Percentiles rank a stretch among this genome's conserved stretches.
Conservation (phyloP, 2,888 invertebrate species). For the Thecocarcelia acutangulata region DNA sequence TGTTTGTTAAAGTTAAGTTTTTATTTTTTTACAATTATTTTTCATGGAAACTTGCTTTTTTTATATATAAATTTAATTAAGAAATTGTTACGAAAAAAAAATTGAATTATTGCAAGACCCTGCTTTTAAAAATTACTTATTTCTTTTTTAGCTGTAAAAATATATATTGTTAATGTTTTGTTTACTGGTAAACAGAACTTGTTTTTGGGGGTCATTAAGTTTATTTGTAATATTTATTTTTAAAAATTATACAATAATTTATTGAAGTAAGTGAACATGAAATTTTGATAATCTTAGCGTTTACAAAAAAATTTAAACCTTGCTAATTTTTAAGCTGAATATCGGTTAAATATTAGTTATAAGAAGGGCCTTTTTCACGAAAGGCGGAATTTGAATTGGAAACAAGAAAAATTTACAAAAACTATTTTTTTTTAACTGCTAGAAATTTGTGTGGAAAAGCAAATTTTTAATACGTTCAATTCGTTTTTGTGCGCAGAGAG, state of each 20-base stretch:
- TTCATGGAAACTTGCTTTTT: conserved; percentile 2
- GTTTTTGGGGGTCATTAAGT: conserved; percentile 24
- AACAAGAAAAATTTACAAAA: too few relatives aligned
- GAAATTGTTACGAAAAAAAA: not conserved
- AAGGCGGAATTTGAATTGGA: too few relatives aligned
- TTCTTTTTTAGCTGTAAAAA: conserved; percentile 31
- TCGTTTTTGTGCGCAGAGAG: too few relatives aligned
- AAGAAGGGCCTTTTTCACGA: too few relatives aligned
- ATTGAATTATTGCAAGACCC: not conserved
- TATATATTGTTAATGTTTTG: conserved; percentile 67
- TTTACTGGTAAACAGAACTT: conserved; percentile 46
- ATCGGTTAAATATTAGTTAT: not conserved
- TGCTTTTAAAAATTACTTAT: not conserved
- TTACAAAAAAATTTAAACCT: conserved; percentile 2
- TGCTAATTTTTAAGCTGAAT: not conserved
- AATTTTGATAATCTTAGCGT: conserved; percentile 23
- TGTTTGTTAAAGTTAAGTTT: conserved; percentile 65
- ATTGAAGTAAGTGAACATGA: conserved; percentile 7
- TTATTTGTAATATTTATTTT: conserved; percentile 34
- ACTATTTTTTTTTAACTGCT: too few relatives aligned
- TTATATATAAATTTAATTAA: conserved; percentile 6
- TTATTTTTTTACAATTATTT: conserved; percentile 51
- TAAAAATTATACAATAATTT: not conserved
- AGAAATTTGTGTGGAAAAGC: too few relatives aligned
- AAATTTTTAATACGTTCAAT: too few relatives aligned